Conservation (phyloP, 2,113 vertebrate species). For the Alligator sinensis region DNA sequence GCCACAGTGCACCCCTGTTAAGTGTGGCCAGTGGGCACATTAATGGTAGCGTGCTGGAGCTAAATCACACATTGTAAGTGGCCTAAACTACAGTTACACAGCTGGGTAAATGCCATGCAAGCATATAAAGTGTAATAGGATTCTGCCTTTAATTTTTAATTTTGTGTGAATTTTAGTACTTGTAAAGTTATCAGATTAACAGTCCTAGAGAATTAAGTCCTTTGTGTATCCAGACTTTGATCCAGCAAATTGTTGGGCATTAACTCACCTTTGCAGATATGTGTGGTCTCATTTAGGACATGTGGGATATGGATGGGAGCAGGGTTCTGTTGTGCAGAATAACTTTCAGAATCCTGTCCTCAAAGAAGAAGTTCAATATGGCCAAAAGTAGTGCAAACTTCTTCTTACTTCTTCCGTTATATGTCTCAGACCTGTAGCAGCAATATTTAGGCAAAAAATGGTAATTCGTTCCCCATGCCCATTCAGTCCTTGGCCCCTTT, state of each 20-base stretch:
- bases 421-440: neutral
- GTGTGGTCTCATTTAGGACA: neutral
- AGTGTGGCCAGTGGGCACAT: no score
- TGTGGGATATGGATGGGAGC: neutral
- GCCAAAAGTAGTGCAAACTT: neutral
- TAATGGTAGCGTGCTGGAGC: no score
- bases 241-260: neutral
- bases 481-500: constrained; percentile 48
- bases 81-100: no score
- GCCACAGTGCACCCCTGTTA: no score
- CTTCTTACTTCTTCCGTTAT: neutral
- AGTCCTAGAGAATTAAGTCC: neutral
- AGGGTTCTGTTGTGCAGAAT: neutral
- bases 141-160: constrained; percentile 48
- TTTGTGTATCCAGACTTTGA: no score
- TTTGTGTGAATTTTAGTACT: neutral
- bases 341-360: neutral
- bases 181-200: neutral
- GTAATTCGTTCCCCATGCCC: neutral
- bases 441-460: neutral
- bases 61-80: no score
- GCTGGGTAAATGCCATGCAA: no score
- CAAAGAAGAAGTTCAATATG: neutral
- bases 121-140: no score
- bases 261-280: neutral